These are phyloP conservation scores for Lasioglossum figueresi DNA, from an alignment of 2,888 invertebrate genomes.

Conservation along the genomic window DNA sequence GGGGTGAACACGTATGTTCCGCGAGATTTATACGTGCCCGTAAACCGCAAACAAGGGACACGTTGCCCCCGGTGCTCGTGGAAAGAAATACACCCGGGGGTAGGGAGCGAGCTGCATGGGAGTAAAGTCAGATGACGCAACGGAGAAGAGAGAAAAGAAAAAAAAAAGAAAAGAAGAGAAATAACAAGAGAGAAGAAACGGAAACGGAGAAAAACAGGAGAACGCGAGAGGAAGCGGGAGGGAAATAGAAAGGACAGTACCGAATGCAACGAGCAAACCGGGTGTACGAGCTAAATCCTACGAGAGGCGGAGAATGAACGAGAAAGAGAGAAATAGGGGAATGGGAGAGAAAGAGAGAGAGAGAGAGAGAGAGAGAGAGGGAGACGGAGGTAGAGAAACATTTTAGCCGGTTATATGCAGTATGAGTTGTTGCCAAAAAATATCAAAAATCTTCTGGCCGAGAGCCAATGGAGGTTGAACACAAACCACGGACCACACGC, in stretches of 20 bases:
- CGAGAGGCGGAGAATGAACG: constrained; percentile 17
- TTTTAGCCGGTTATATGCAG: constrained; percentile 78
- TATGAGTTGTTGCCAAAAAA: constrained; percentile 80
- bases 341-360: not conserved
- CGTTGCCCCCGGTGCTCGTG: constrained; percentile 18
- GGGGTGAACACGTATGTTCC: constrained; percentile 23
- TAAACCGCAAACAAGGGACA: constrained; percentile 50
- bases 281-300: constrained; percentile 16
- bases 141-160: not conserved
- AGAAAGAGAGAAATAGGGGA: constrained; percentile 63
- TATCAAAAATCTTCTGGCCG: constrained; percentile 80
- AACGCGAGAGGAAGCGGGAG: not conserved
- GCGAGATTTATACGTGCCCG: constrained; percentile 38
- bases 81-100: constrained; percentile 34
- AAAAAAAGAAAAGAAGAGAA: not conserved
- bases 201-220: constrained; percentile 12
- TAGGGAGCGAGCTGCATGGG: not conserved
- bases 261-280: constrained; percentile 42
- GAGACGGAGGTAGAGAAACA: constrained; percentile 72
- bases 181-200: constrained; percentile 16
- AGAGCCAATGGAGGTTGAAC: constrained; percentile 70
- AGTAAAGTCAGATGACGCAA: not conserved
- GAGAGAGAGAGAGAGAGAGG: constrained; percentile 3
- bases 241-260: constrained; percentile 29
- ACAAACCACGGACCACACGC: constrained; percentile 73